Base-by-base conservation (phyloP, 2,888 invertebrate species). In the Sinopyrophorus schimmeli region DNA sequence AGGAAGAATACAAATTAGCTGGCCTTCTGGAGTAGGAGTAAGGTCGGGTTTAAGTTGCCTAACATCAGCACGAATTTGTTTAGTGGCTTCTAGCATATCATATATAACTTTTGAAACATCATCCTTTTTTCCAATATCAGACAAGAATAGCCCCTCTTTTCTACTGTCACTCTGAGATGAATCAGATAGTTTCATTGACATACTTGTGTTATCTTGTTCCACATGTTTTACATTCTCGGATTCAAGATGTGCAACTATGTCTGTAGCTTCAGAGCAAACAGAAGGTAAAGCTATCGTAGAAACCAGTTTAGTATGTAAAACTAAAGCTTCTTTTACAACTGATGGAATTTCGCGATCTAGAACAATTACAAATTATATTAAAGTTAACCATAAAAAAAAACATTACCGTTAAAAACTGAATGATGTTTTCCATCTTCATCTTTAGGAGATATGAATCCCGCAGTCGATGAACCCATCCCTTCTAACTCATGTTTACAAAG, bases 21-120 rank as follows among this genome's bases (percentile, higher is more conserved):
- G 71, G 4, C 74, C 75, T 57, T 76, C 75, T 2, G 76, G 76
- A 2, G 76, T 77, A n/a, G 76, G 76, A 1, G 76, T 77, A 43
- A 77, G 60, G 58, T 77, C 76, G n/a, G 77, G 77, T 61, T 76
- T 76, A 5, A 77, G 47, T 62, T 75, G 73, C 54, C 72, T 74
- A 0, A 77, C 74, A 58, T 77, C 75, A 28, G 74, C 70, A 51
- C 76, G 72, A 15, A 77, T 76, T 61, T 75, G 74, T 37, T 74
- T 71, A 1, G 76, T 72, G n/a, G 68, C 74, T 59, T 76, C 76
- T 17, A 76, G 63, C 5, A 75, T 75, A 62, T 76, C 76, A 15
- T 68, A 69, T 62, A 77, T 74, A n/a, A 76, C 65, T 55, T 70
- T 71, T 21, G 66, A 62, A n/a, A 74, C 69, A 44, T 75, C 70